Evolutionary conservation across 1,140 invertebrate species (phyloP).

Genomic region (Rhopalosiphum maidis): DNA sequence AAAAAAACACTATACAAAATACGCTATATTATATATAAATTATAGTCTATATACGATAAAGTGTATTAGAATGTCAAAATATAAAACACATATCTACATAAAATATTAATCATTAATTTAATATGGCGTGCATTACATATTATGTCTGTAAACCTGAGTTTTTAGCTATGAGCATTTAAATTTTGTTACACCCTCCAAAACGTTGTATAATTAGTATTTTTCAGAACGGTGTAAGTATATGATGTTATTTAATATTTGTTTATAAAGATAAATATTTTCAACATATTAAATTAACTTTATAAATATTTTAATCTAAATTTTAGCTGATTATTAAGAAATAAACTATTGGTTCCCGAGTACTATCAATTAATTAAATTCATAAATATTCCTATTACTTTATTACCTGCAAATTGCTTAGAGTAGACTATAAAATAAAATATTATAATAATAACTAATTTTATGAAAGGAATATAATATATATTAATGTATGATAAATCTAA

Average conservation of each 20-base stretch:
- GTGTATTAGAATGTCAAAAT: neutral
- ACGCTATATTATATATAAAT: neutral
- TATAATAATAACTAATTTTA: no score
- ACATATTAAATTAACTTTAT: no score
- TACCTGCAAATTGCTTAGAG: no score
- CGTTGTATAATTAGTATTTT: neutral
- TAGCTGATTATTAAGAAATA: no score
- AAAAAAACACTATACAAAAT: constrained; percentile 18
- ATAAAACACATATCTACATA: neutral
- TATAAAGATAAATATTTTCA: no score
- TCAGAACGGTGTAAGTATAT: neutral
- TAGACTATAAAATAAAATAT: no score
- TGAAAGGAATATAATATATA: no score
- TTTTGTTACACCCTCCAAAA: neutral
- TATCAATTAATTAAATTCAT: no score
- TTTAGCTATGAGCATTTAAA: neutral
- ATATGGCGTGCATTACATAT: neutral
- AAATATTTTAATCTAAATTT: no score
- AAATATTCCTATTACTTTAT: no score
- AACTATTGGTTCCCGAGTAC: no score
- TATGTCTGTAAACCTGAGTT: neutral
- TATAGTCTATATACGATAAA: neutral
- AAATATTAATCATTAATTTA: neutral
- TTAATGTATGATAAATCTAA: no score
- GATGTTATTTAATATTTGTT: neutral